Evolutionary conservation across 2,888 invertebrate species (phyloP).

Genomic region (Morpho helenor): DNA sequence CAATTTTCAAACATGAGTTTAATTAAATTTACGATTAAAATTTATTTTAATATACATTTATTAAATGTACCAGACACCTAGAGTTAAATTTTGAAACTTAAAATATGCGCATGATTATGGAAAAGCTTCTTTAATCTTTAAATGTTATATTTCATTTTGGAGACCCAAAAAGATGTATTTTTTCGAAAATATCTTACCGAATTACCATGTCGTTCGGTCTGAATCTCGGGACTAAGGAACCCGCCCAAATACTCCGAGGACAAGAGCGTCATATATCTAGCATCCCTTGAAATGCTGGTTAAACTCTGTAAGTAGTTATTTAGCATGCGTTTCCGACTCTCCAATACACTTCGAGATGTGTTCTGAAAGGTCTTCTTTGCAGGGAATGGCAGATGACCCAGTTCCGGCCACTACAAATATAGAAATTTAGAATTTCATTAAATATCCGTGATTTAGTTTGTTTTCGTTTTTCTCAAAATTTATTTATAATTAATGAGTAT

Average conservation of each 20-base stretch:
- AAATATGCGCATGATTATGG: too few relatives aligned
- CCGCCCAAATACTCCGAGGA: slow-evolving; percentile 66
- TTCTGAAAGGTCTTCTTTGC: slow-evolving; percentile 97
- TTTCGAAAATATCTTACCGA: slow-evolving; percentile 37
- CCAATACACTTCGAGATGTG: slow-evolving; percentile 90
- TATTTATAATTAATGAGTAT: too few relatives aligned
- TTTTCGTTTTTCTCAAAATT: too few relatives aligned
- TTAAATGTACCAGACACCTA: too few relatives aligned
- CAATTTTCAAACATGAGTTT: too few relatives aligned
- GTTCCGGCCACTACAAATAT: slow-evolving; percentile 83
- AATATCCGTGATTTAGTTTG: too few relatives aligned
- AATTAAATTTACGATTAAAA: too few relatives aligned
- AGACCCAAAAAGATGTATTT: too few relatives aligned
- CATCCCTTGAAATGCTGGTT: slow-evolving; percentile 53
- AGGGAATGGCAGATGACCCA: slow-evolving; percentile 89
- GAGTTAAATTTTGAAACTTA: too few relatives aligned
- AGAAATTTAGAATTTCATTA: neutral
- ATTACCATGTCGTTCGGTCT: slow-evolving; percentile 63
- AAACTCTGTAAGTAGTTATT: slow-evolving; percentile 89
- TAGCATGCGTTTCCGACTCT: slow-evolving; percentile 89
- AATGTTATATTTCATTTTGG: too few relatives aligned
- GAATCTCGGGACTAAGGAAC: slow-evolving; percentile 67
- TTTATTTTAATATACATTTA: too few relatives aligned
- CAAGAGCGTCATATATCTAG: slow-evolving; percentile 59
- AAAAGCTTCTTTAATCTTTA: too few relatives aligned